These are phyloP conservation scores for Pseudotriccus pelzelni DNA, from an alignment of 2,797 vertebrate species.

Conservation along the genomic window DNA sequence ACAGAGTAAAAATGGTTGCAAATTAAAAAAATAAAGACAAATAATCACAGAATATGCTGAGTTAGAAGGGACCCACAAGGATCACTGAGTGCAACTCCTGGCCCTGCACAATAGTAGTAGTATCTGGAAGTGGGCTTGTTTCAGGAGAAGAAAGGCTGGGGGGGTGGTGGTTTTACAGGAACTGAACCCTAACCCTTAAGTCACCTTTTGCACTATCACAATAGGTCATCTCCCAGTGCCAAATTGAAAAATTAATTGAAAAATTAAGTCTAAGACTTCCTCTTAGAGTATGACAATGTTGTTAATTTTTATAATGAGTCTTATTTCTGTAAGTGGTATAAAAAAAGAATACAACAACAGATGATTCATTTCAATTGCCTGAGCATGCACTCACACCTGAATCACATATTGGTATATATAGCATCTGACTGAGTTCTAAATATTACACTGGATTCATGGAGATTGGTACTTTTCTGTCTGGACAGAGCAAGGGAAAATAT, in stretches of 20 bases:
- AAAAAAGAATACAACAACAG: neutral
- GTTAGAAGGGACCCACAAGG: neutral
- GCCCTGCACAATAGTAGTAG: neutral
- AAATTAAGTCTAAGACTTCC: neutral
- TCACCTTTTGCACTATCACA: neutral
- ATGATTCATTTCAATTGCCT: neutral
- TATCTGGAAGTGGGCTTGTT: neutral
- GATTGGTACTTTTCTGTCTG: neutral
- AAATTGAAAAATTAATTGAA: neutral
- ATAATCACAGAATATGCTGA: neutral
- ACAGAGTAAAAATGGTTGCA: neutral
- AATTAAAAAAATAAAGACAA: neutral
- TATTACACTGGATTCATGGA: neutral
- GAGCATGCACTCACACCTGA: neutral
- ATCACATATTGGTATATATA: neutral
- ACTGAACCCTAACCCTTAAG: neutral
- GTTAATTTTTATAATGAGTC: neutral
- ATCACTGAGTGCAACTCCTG: neutral
- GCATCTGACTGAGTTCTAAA: neutral
- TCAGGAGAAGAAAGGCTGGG: neutral
- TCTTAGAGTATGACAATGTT: neutral
- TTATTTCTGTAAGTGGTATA: neutral
- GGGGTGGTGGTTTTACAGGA: rapidly evolving
- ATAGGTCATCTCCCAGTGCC: neutral
- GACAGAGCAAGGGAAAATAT: neutral